These are phyloP conservation scores for Apis dorsata DNA, from an alignment of 1,140 invertebrate genomes.

Conservation along the genomic window DNA sequence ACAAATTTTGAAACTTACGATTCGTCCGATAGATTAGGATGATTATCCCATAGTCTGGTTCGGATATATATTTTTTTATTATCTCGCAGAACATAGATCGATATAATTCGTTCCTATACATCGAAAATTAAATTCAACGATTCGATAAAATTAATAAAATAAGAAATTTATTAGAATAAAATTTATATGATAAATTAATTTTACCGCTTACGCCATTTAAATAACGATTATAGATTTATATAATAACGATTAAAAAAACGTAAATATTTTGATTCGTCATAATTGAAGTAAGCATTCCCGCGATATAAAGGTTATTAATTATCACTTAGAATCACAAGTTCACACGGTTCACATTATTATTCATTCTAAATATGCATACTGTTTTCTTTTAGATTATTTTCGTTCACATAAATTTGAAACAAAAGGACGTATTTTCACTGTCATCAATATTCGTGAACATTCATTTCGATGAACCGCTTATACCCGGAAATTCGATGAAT, in stretches of 20 bases:
- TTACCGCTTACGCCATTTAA: fast-evolving
- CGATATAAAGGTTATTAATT: neutral
- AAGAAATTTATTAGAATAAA: neutral
- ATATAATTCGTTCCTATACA: neutral
- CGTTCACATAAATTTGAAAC: neutral
- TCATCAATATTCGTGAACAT: neutral
- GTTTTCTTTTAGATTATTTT: neutral
- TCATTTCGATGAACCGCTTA: neutral
- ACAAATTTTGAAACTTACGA: neutral
- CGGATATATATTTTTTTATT: neutral
- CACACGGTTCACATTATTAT: neutral
- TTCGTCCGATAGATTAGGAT: no score
- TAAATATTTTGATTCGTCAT: neutral
- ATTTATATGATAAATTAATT: neutral
- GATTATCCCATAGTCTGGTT: no score
- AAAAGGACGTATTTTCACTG: neutral
- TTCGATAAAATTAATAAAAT: neutral
- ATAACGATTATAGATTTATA: neutral
- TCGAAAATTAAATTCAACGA: neutral
- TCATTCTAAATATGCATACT: neutral
- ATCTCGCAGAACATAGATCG: neutral
- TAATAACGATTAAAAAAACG: neutral
- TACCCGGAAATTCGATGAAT: slow-evolving; percentile 44
- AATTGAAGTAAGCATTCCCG: neutral
- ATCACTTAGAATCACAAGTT: slow-evolving; percentile 19